These are phyloP conservation scores for Paratrypauchen microcephalus DNA, from an alignment of 2,797 vertebrate species.

Conservation along the genomic window DNA sequence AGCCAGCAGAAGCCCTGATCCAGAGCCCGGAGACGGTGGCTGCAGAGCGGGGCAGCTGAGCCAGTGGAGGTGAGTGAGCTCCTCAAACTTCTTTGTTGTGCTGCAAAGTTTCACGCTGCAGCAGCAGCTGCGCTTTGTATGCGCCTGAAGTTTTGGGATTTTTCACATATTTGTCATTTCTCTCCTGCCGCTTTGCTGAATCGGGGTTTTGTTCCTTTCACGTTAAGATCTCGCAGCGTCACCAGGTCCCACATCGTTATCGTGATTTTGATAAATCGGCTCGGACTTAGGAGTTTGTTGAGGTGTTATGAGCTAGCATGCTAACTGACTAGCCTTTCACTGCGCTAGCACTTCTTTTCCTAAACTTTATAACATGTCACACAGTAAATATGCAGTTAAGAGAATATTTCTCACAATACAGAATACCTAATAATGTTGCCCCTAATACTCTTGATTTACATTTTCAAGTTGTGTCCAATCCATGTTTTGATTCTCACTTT, in stretches of 20 bases:
- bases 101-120: constrained; percentile 66
- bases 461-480: not conserved
- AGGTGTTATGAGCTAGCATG: constrained; percentile 67
- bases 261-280: constrained; percentile 19
- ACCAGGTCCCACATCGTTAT: not conserved
- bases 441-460: not conserved
- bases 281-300: constrained; percentile 55
- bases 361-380: not conserved
- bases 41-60: constrained; percentile 40
- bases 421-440: not conserved
- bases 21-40: constrained; percentile 13
- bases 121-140: constrained; percentile 58
- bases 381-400: not conserved
- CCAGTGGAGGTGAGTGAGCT: constrained; percentile 70
- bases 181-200: constrained; percentile 48
- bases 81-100: constrained; percentile 75
- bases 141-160: constrained; percentile 77
- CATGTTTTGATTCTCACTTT: constrained; percentile 51
- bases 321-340: constrained; percentile 66
- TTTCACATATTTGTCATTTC: constrained; percentile 80
- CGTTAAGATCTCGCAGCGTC: constrained; percentile 6
- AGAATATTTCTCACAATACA: no score
- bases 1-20: not conserved
- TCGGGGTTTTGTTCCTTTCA: constrained; percentile 29
- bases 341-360: constrained; percentile 37